Percentiles rank a stretch among this genome's conserved stretches.
These are phyloP conservation scores for Allophyes oxyacanthae DNA, from an alignment of 2,888 invertebrate genomes.

Conservation along the genomic window DNA sequence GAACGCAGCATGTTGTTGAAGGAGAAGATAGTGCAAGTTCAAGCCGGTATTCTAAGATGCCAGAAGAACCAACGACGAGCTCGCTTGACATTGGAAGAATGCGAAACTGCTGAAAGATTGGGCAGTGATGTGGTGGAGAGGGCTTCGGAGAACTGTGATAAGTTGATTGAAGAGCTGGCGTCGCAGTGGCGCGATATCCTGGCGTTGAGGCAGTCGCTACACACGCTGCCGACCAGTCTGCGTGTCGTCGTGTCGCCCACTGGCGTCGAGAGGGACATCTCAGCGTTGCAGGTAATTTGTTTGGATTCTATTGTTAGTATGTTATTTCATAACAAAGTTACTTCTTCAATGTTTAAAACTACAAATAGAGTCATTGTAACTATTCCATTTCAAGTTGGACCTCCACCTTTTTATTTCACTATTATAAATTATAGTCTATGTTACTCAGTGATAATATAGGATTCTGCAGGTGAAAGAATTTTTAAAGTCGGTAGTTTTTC, in stretches of 20 bases:
- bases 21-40: slow-evolving; percentile 92
- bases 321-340: too few relatives aligned
- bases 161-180: slow-evolving; percentile 91
- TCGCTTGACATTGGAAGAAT: slow-evolving; percentile 91
- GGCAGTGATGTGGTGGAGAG: slow-evolving; percentile 94
- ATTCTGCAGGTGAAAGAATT: too few relatives aligned
- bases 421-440: too few relatives aligned
- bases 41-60: slow-evolving; percentile 92
- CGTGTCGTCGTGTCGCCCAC: slow-evolving; percentile 94
- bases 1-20: slow-evolving; percentile 93
- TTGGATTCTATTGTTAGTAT: too few relatives aligned
- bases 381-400: too few relatives aligned
- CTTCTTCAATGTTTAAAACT: too few relatives aligned
- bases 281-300: slow-evolving; percentile 83
- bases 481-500: too few relatives aligned
- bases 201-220: slow-evolving; percentile 92
- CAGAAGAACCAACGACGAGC: slow-evolving; percentile 91
- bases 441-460: too few relatives aligned
- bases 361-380: too few relatives aligned
- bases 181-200: slow-evolving; percentile 94
- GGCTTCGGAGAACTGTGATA: slow-evolving; percentile 92
- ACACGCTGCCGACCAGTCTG: slow-evolving; percentile 93
- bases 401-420: too few relatives aligned
- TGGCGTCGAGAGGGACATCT: slow-evolving; percentile 93
- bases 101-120: slow-evolving; percentile 92